Conservation (phyloP, 2,888 invertebrate species). For the Troides helena region DNA sequence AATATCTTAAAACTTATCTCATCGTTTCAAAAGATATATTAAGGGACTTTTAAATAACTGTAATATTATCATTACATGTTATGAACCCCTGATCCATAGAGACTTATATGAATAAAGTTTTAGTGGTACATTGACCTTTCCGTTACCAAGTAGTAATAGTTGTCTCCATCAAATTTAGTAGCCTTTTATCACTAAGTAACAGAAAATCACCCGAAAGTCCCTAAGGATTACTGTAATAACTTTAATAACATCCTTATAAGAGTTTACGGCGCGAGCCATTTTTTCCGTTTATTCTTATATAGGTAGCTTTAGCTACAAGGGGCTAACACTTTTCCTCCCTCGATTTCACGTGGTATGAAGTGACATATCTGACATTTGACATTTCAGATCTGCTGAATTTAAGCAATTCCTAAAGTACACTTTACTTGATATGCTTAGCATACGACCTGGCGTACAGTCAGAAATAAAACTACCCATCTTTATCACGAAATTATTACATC, state of each 20-base stretch:
- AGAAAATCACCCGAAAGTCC: constrained; percentile 16
- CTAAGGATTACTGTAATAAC: constrained; percentile 19
- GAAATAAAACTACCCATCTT: no score
- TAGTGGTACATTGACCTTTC: constrained; percentile 15
- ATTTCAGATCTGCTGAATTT: no score
- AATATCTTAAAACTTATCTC: neutral
- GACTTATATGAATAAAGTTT: constrained; percentile 17
- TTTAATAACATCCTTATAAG: constrained; percentile 9
- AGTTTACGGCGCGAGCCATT: neutral
- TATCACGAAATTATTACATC: no score
- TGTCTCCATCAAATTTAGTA: constrained; percentile 20
- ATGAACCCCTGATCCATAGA: neutral
- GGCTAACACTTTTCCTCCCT: neutral
- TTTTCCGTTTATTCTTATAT: constrained; percentile 1
- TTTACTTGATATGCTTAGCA: no score
- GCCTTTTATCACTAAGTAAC: constrained; percentile 23
- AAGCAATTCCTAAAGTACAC: no score
- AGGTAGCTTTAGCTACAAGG: neutral
- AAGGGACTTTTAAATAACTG: no score
- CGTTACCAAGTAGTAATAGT: constrained; percentile 18
- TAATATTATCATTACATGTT: neutral
- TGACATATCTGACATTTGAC: no score
- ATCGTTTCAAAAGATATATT: neutral
- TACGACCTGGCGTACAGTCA: no score
- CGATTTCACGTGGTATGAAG: no score